Evolutionary conservation across 2,888 invertebrate species (phyloP).

Genomic region (Andrena bucephala): DNA sequence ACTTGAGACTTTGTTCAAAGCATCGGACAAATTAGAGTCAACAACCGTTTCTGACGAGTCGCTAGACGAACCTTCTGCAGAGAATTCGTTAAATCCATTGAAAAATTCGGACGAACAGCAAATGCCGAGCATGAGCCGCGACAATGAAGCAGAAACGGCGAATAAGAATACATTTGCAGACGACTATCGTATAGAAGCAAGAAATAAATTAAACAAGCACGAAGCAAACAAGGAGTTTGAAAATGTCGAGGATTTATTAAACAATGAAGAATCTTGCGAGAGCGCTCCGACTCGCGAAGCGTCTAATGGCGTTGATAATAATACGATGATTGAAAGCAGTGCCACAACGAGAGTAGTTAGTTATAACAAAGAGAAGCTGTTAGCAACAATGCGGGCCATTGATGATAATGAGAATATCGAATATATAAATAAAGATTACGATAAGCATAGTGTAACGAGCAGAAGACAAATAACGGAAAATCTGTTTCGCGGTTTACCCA

Average conservation of each 20-base stretch:
- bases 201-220: slow-evolving; percentile 54
- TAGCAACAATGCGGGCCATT: slow-evolving; percentile 88
- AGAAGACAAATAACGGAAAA: slow-evolving; percentile 81
- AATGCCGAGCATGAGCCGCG: not conserved
- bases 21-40: not conserved
- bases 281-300: slow-evolving; percentile 10
- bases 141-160: not conserved
- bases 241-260: slow-evolving; percentile 10
- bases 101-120: slow-evolving; percentile 7
- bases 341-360: slow-evolving; percentile 37
- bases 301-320: slow-evolving; percentile 26
- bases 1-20: slow-evolving; percentile 1
- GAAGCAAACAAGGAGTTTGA: slow-evolving; percentile 27
- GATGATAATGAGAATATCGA: slow-evolving; percentile 86
- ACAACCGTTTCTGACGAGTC: not conserved
- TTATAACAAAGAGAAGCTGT: slow-evolving; percentile 87
- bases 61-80: not conserved
- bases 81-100: slow-evolving; percentile 18
- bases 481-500: slow-evolving; percentile 79
- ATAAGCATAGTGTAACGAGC: slow-evolving; percentile 68
- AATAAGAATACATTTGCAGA: not conserved
- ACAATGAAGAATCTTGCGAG: slow-evolving; percentile 22
- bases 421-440: slow-evolving; percentile 63
- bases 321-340: slow-evolving; percentile 17
- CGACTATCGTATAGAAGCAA: slow-evolving; percentile 31